Conservation (phyloP, 2,113 vertebrate genomes). For the Fulica atra region DNA sequence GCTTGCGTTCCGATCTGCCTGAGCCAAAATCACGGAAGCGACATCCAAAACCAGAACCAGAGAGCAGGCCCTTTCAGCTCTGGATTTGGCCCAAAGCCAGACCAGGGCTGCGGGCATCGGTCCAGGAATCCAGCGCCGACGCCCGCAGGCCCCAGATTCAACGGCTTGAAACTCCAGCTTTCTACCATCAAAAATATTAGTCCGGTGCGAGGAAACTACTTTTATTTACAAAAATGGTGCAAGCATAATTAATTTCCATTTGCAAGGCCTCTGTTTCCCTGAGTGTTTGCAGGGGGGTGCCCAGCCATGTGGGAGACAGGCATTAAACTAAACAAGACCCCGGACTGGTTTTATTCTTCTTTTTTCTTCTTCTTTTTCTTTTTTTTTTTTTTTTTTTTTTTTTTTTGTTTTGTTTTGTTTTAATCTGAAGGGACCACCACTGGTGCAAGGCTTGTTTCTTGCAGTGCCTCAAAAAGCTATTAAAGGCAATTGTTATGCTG, state of each 20-base stretch:
- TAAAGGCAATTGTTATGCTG: conserved; percentile 54
- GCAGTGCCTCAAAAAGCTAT: conserved; percentile 50
- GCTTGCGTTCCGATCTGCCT: neutral
- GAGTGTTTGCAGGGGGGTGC: neutral
- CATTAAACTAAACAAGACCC: neutral
- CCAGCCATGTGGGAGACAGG: neutral
- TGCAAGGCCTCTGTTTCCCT: neutral
- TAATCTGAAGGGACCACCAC: conserved; percentile 48
- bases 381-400: too few relatives aligned
- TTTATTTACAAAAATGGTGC: conserved; percentile 1
- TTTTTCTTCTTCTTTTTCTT: neutral
- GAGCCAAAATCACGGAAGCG: conserved; percentile 6
- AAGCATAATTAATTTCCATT: neutral
- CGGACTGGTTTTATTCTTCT: neutral
- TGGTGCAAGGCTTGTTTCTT: neutral
- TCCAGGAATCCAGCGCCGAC: conserved; percentile 21
- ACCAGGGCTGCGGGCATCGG: neutral
- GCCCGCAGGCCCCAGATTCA: neutral
- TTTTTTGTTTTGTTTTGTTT: neutral
- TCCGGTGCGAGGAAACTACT: neutral
- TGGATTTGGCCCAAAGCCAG: conserved; percentile 36
- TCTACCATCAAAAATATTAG: neutral
- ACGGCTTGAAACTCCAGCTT: neutral
- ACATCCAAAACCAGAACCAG: conserved; percentile 48
- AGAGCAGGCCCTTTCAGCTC: conserved; percentile 32